Conservation (phyloP, 1,140 invertebrate species). For the Ceratoteleas bidentatus region DNA sequence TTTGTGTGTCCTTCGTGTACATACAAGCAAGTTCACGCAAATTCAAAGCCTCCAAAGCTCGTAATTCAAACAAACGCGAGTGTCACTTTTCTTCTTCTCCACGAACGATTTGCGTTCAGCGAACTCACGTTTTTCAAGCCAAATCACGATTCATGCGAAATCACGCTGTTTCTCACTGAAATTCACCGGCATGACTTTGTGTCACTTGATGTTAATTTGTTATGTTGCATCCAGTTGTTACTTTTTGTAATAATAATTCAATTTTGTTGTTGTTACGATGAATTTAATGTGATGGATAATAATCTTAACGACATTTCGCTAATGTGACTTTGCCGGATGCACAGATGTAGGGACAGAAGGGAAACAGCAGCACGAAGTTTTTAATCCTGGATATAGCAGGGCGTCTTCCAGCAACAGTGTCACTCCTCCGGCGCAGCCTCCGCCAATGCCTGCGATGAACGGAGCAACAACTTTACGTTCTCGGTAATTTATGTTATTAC, state of each 20-base stretch:
- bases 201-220: slow-evolving; percentile 23
- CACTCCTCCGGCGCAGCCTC: slow-evolving; percentile 79
- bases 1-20: slow-evolving; percentile 41
- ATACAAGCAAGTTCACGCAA: slow-evolving; percentile 40
- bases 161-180: slow-evolving; percentile 38
- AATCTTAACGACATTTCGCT: slow-evolving; percentile 6
- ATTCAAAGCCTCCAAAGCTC: no score
- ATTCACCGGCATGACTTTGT: slow-evolving; percentile 46
- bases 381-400: slow-evolving; percentile 87
- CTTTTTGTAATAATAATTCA: slow-evolving; percentile 7
- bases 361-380: slow-evolving; percentile 84
- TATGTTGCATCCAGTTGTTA: background rate
- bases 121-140: slow-evolving; percentile 6
- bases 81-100: background rate
- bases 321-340: slow-evolving; percentile 45
- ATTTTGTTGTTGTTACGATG: slow-evolving; percentile 11
- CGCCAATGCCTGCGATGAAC: slow-evolving; percentile 78
- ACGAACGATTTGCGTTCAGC: no score
- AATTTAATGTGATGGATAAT: background rate
- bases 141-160: slow-evolving; percentile 7
- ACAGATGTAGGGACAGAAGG: slow-evolving; percentile 79
- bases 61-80: background rate
- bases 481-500: slow-evolving; percentile 79
- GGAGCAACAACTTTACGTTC: slow-evolving; percentile 80
- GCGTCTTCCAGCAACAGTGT: slow-evolving; percentile 86